Evolutionary conservation across 2,888 invertebrate species (phyloP).

Genomic region (Eristalis intricaria): DNA sequence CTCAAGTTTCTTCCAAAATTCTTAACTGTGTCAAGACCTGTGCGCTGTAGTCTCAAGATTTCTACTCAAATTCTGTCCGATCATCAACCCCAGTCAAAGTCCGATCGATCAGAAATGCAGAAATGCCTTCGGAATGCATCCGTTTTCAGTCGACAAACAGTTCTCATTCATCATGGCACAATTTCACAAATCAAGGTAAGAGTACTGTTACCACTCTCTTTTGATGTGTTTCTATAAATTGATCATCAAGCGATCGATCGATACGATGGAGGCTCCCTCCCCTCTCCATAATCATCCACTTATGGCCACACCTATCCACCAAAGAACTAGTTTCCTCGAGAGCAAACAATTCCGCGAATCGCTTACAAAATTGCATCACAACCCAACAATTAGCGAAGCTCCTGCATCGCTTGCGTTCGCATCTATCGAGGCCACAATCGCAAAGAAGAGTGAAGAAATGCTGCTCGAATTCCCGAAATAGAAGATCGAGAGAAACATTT

Average conservation of each 20-base stretch:
- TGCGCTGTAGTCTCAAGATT: too few species aligned
- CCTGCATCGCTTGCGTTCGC: constrained; percentile 5
- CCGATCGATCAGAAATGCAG: too few species aligned
- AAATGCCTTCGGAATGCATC: background rate
- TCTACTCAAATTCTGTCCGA: too few species aligned
- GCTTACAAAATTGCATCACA: constrained; percentile 60
- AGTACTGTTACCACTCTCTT: background rate
- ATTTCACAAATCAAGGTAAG: background rate
- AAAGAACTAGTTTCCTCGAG: constrained; percentile 23
- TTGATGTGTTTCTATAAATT: background rate
- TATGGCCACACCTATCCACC: constrained; percentile 24
- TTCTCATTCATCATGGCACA: background rate
- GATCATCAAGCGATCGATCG: background rate
- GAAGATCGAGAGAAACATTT: background rate
- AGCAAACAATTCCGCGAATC: constrained; percentile 41
- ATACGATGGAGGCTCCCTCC: too few species aligned
- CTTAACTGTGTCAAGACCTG: too few species aligned
- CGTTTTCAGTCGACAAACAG: background rate
- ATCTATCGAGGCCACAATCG: constrained; percentile 29
- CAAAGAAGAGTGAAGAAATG: background rate
- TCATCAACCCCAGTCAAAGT: too few species aligned
- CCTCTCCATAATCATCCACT: background rate
- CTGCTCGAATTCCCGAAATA: background rate
- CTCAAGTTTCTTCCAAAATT: too few species aligned
- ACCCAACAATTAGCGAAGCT: constrained; percentile 58